These are phyloP conservation scores for Apamea monoglypha DNA, from an alignment of 2,888 invertebrate species.

Conservation along the genomic window DNA sequence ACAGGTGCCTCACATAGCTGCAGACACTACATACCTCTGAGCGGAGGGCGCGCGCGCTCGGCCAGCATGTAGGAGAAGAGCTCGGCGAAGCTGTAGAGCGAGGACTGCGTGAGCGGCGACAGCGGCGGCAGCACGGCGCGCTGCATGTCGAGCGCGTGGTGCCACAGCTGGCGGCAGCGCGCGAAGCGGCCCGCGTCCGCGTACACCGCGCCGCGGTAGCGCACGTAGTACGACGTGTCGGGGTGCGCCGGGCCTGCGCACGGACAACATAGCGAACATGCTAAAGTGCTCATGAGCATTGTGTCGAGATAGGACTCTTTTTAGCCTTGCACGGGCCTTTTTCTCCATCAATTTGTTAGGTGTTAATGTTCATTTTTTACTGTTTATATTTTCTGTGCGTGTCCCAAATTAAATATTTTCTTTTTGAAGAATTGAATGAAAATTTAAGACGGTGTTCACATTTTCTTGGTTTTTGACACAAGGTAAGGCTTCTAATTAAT, in stretches of 20 bases:
- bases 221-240: constrained; percentile 98
- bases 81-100: constrained; percentile 98
- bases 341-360: too few relatives aligned
- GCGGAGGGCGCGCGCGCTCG: constrained; percentile 93
- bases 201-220: constrained; percentile 97
- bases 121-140: constrained; percentile 97
- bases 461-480: neutral
- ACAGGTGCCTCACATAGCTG: neutral
- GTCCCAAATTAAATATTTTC: neutral
- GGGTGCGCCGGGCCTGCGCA: constrained; percentile 94
- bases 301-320: too few relatives aligned
- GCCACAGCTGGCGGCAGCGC: constrained; percentile 98
- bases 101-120: constrained; percentile 98
- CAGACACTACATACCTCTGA: constrained; percentile 81
- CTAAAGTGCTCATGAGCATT: too few relatives aligned
- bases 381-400: neutral
- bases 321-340: too few relatives aligned
- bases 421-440: neutral
- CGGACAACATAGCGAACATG: too few relatives aligned
- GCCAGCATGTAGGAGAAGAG: constrained; percentile 98
- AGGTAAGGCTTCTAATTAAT: too few relatives aligned
- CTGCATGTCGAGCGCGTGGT: constrained; percentile 99
- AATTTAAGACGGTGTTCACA: too few relatives aligned
- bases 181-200: constrained; percentile 98
- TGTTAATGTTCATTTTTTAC: too few relatives aligned